Evolutionary conservation across 2,888 invertebrate species (phyloP), one percentile per base, ranked within the genome.

Genomic region (Unio pictorum): DNA sequence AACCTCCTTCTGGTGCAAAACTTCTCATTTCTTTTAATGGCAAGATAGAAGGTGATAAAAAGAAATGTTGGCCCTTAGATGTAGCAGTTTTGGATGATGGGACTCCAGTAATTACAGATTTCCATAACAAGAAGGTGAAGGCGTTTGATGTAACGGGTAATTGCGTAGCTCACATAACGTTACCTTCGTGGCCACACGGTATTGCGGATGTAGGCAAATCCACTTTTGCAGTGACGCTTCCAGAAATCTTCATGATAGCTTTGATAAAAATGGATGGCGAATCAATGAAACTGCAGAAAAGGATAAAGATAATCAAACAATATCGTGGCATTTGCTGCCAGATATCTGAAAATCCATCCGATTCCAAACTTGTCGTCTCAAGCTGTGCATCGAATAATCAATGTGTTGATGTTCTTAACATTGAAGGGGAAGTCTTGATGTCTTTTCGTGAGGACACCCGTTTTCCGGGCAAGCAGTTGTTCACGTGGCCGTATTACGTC

Each of bases 401-500:
- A 58, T 79, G 80, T 7, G 78, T 81, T 15, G 81, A 81, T 61
- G 73, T 81, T 57, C 54, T 81, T 54, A 78, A 80, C 23, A 71
- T 81, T 3, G 81, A 81, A 23, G 81, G 81, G 2, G 79, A 75
- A 62, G 71, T 81, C 58, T 45, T 81, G 23, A 73, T 75, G 34
- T 78, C 75, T 54, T 78, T 69, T 55, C 73, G 81, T 0, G 78
- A 81, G 28, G 81, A 81, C 68, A 76, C 73, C 61, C 75, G 81
- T 18, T 76, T 75, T 30, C 76, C 73, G 26, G 77, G 80, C 2
- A 69, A 75, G 11, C 72, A 76, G 8, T 63, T 81, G n/a, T 81
- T 81, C 67, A 80, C 81, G 20, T 81, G 81, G 81, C 81, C 81
- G 15, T 81, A 81, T 70, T 81, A 81, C 66, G 78, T 81, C 18